Percentiles rank a stretch among this genome's conserved stretches.
Evolutionary conservation across 2,797 vertebrate genomes (phyloP).

Genomic region (Pyrrhura leucotis): DNA sequence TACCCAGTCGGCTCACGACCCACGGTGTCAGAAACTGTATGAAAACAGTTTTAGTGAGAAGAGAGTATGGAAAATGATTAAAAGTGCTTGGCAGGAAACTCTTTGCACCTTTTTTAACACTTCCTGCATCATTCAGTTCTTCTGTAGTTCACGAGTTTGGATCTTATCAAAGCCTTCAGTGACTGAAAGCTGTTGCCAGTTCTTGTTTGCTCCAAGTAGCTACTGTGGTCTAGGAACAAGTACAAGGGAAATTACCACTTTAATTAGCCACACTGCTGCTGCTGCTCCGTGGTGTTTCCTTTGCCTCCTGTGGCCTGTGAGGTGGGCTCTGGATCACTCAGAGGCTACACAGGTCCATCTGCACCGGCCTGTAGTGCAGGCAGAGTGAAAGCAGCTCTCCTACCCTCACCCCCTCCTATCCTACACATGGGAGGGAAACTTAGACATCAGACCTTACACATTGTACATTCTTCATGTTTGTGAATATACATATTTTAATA

Average conservation of each 20-base stretch:
- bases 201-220: neutral
- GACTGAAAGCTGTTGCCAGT: neutral
- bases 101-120: conserved; percentile 20
- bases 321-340: neutral
- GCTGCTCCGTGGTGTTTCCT: neutral
- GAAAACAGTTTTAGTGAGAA: neutral
- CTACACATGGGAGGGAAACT: fast-evolving
- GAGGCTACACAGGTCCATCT: neutral
- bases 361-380: neutral
- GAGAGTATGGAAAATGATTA: neutral
- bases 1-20: neutral
- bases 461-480: neutral
- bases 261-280: neutral
- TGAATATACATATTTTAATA: neutral
- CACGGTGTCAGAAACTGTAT: neutral
- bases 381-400: neutral
- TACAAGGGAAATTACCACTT: neutral
- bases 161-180: neutral
- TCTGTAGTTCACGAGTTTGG: neutral
- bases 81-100: conserved; percentile 23
- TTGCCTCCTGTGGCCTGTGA: neutral
- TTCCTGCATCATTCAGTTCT: neutral
- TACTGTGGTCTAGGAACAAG: neutral
- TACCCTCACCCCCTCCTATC: neutral
- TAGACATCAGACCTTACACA: neutral